Evolutionary conservation across 2,113 vertebrate species (phyloP).

Genomic region (Castor canadensis): DNA sequence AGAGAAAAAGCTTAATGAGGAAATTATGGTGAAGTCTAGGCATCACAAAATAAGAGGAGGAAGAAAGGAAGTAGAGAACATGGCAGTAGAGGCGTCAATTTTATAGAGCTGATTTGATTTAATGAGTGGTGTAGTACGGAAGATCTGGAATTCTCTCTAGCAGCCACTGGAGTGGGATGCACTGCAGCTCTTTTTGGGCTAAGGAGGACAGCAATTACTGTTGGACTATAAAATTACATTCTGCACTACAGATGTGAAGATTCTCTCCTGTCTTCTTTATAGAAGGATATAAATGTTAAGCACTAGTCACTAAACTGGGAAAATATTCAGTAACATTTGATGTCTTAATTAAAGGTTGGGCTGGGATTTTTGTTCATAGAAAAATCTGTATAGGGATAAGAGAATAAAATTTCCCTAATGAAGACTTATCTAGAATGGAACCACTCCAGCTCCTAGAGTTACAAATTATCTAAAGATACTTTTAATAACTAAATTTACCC

Average conservation of each 20-base stretch:
- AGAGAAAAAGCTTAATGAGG: background rate
- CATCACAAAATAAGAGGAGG: background rate
- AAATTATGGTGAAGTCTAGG: background rate
- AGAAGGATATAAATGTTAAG: constrained; percentile 25
- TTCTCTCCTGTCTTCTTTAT: constrained; percentile 24
- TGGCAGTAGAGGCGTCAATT: background rate
- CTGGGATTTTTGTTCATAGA: constrained; percentile 6
- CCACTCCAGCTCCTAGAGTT: background rate
- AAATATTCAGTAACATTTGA: constrained; percentile 50
- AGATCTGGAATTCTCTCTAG: fast-evolving
- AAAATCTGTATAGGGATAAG: background rate
- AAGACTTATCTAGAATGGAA: constrained; percentile 2
- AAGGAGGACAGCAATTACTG: background rate
- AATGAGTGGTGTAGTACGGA: background rate
- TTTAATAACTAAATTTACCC: constrained; percentile 18
- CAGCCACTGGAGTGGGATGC: background rate
- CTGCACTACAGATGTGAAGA: background rate
- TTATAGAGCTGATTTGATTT: background rate
- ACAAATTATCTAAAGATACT: background rate
- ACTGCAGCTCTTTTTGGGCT: background rate
- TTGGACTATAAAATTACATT: background rate
- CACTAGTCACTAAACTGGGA: constrained; percentile 2
- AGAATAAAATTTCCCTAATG: constrained; percentile 43
- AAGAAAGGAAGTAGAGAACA: background rate
- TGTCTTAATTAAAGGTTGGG: constrained; percentile 47